phyloP scores from a whole-genome alignment of 2,797 vertebrate species.

The Naso thynnoides region DNA sequence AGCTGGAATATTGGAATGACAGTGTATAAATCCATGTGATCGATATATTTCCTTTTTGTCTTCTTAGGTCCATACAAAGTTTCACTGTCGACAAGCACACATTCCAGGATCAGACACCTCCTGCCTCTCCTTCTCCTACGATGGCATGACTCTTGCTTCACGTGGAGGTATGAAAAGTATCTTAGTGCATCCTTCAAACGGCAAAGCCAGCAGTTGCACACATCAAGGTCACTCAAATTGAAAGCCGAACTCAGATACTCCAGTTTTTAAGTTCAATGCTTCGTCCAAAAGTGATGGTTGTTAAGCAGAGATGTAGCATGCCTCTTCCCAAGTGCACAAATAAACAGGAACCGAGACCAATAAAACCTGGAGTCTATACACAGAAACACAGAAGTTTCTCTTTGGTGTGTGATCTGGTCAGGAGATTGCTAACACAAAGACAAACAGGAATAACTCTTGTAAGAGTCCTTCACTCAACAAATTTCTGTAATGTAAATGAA shows the following conservation, averaged over 20 bases:
- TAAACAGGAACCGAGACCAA: conserved; percentile 14
- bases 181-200: not conserved
- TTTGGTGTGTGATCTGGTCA: conserved; percentile 15
- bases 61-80: conserved; percentile 95
- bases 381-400: conserved; percentile 25
- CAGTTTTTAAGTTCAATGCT: conserved; percentile 10
- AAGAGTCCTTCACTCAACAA: conserved; percentile 30
- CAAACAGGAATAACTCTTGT: conserved; percentile 44
- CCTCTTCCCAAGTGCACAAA: conserved; percentile 41
- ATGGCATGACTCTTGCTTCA: conserved; percentile 91
- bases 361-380: not conserved
- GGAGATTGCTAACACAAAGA: conserved; percentile 39
- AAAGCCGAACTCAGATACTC: not conserved
- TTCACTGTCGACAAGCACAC: conserved; percentile 96
- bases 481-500: conserved; percentile 43
- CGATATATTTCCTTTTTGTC: conserved; percentile 10
- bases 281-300: conserved; percentile 3
- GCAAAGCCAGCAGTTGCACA: not conserved
- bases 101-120: conserved; percentile 91
- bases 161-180: conserved; percentile 89
- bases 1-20: not conserved
- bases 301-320: conserved; percentile 2
- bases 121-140: conserved; percentile 94
- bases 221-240: not conserved
- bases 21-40: not conserved